Evolutionary conservation across 2,888 invertebrate species (phyloP), one percentile per base, ranked within the genome.

Genomic region (Amphipoea lucens): DNA sequence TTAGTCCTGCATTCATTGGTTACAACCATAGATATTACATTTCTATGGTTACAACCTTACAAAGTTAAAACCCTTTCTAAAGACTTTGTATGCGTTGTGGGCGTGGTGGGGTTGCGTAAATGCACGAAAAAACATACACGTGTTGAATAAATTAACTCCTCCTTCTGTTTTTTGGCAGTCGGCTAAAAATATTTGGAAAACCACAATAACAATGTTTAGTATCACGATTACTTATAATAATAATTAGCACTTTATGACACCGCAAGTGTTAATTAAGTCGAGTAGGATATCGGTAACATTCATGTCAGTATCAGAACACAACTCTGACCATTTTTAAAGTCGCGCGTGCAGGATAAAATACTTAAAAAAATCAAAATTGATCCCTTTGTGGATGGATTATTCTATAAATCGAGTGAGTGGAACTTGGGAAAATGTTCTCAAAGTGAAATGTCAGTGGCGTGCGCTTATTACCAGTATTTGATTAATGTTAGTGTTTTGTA

Each of bases 381-480:
- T 54, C 7, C 23, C 3, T 14, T 54, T 67, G 65, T 79, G 65
- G 23, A 73, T 81, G 67, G 63, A 60, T 36, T 51, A 23, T 69
- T 20, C 1, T 40, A 14, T 9, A 60, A 20, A 68, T 36, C 51
- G 20, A 67, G 62, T 67, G 54, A 62, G 60, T 66, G 62, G 29
- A 20, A 69, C 14, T 74, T 20, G 74, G 65, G 0, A 68, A n/a
- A 45, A 79, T 87, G 79, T 66, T 20, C 77, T 62, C 65, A 78
- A 63, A 75, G 73, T 82, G 79, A 79, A 67, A 83, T 85, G 83
- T 85, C 88, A 71, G 84, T 89, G 78, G 89, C 88, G 9, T 86
- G 86, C n/a, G 78, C 86, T 12, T 91, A 88, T 77, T 90, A 89
- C 57, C 76, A 82, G 29, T 85, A 87, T 82, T 54, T 89, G 23